Conservation (phyloP, 2,113 vertebrate genomes). For the Amphiprion percula region DNA sequence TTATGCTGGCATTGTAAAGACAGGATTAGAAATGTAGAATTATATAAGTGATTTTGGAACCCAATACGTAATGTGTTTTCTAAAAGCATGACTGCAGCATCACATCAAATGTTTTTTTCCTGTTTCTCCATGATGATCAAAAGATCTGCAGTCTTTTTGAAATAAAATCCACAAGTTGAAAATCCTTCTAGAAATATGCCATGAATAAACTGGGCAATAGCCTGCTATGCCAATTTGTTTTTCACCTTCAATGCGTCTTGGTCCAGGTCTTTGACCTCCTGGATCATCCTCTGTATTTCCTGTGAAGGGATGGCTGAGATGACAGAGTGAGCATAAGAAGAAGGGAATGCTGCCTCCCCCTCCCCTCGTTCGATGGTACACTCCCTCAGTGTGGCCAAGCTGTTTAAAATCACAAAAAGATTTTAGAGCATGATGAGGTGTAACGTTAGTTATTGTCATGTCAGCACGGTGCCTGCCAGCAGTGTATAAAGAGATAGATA, state of each 20-base stretch:
- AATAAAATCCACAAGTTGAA: no score
- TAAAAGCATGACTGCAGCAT: no score
- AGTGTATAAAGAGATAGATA: background rate
- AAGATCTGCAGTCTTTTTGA: no score
- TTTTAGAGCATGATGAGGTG: background rate
- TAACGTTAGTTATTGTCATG: background rate
- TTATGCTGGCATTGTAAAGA: no score
- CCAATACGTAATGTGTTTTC: no score
- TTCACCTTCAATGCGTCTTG: slow-evolving; percentile 90
- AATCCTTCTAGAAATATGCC: no score
- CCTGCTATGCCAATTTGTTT: background rate
- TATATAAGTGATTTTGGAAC: no score
- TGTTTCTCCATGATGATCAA: no score
- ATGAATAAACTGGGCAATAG: no score
- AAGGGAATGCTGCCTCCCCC: slow-evolving; percentile 65
- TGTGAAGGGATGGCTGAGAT: slow-evolving; percentile 90
- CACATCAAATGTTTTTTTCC: no score
- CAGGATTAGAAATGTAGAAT: no score
- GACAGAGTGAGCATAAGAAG: slow-evolving; percentile 85
- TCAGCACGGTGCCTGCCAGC: background rate
- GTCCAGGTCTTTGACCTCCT: slow-evolving; percentile 91
- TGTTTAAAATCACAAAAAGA: slow-evolving; percentile 60
- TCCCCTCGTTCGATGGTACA: slow-evolving; percentile 83
- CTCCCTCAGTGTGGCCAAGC: slow-evolving; percentile 90
- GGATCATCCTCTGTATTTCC: slow-evolving; percentile 88